Evolutionary conservation across 2,888 invertebrate genomes (phyloP).

Genomic region (Podabrus alpinus): DNA sequence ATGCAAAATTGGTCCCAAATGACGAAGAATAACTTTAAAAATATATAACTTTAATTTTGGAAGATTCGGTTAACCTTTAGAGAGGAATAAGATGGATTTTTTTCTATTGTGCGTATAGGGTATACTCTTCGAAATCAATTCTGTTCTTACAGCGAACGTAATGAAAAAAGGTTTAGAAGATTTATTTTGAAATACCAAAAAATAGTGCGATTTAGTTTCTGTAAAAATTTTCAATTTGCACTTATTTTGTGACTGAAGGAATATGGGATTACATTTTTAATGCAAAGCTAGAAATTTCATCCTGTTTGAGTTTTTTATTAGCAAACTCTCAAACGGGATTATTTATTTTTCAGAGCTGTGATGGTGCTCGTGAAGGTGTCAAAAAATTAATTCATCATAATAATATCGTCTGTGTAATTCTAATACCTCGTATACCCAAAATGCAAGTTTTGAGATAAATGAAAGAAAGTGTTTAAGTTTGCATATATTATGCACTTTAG

Average conservation of each 20-base stretch:
- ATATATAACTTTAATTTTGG: neutral
- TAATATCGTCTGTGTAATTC: no score
- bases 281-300: neutral
- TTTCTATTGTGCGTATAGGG: neutral
- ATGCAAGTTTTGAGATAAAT: no score
- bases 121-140: neutral
- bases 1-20: neutral
- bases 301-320: neutral
- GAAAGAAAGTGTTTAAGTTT: no score
- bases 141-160: neutral
- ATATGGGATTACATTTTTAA: neutral
- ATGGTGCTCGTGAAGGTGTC: neutral
- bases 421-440: no score
- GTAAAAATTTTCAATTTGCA: neutral
- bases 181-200: neutral
- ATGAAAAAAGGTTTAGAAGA: neutral
- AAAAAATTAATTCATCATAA: neutral
- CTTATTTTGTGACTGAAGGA: neutral
- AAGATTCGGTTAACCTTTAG: neutral
- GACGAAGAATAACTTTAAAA: neutral
- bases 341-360: neutral
- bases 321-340: neutral
- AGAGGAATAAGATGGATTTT: neutral
- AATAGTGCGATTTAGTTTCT: neutral
- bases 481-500: no score